A percentile compares a stretch with the other conserved stretches of the same genome.
phyloP scores from a whole-genome alignment of 2,113 vertebrate species.

The Rhea americana region DNA sequence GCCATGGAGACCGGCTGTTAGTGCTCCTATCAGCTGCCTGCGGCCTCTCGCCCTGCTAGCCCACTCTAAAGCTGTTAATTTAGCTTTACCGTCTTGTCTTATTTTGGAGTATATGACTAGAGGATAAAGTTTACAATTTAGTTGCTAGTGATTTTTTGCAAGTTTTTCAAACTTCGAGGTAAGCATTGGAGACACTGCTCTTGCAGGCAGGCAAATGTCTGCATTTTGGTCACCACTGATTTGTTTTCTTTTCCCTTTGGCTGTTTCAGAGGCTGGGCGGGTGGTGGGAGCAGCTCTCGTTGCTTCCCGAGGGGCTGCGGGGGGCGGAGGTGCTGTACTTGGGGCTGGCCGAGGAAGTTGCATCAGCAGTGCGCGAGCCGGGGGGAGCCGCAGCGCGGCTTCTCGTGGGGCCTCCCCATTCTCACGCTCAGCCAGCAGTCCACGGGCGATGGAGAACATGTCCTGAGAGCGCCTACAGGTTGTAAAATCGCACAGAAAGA shows the following conservation, averaged over 20 bases:
- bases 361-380: constrained; percentile 74
- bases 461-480: neutral
- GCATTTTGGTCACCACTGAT: neutral
- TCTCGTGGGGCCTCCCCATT: constrained; percentile 55
- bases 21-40: neutral
- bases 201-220: neutral
- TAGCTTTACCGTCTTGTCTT: too few relatives aligned
- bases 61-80: too few relatives aligned
- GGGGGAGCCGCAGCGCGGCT: constrained; percentile 67
- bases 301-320: neutral
- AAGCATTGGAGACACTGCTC: neutral
- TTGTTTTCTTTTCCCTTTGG: neutral
- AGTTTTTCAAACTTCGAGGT: too few relatives aligned
- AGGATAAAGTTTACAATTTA: neutral
- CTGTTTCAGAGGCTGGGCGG: neutral
- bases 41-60: neutral
- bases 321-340: constrained; percentile 59
- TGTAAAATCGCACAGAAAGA: neutral
- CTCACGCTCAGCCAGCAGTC: constrained; percentile 70
- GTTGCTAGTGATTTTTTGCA: neutral
- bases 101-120: too few relatives aligned
- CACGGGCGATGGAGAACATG: neutral
- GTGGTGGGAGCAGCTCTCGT: neutral
- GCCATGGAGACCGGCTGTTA: neutral
- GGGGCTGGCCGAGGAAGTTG: constrained; percentile 75